Evolutionary conservation across 2,113 vertebrate species (phyloP).

Genomic region (Lethenteron camtschaticum): DNA sequence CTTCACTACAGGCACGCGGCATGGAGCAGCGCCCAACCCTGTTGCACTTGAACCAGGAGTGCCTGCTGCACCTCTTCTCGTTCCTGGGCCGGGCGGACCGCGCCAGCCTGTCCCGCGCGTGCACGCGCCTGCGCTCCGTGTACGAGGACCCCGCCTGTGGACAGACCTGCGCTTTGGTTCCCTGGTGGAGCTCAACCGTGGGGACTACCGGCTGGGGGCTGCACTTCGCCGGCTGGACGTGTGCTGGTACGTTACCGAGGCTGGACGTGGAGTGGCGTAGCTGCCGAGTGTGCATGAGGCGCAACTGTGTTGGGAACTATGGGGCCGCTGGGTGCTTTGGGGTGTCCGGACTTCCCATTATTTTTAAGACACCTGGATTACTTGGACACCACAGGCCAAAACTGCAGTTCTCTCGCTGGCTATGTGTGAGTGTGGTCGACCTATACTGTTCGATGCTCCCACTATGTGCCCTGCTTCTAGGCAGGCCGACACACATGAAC

Average conservation of each 20-base stretch:
- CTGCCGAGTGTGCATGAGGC: conserved; percentile 26
- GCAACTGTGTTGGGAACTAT: too few relatives aligned
- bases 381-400: too few relatives aligned
- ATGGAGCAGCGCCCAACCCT: too few relatives aligned
- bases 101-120: conserved; percentile 41
- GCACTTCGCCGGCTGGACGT: conserved; percentile 44
- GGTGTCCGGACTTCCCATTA: too few relatives aligned
- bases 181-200: conserved; percentile 38
- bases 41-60: conserved; percentile 35
- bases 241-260: conserved; percentile 58
- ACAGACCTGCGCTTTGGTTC: conserved; percentile 41
- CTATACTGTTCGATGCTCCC: too few relatives aligned
- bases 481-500: too few relatives aligned
- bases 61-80: conserved; percentile 67
- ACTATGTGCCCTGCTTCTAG: too few relatives aligned
- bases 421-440: too few relatives aligned
- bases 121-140: conserved; percentile 27
- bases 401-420: too few relatives aligned
- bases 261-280: conserved; percentile 41
- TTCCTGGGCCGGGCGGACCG: conserved; percentile 69
- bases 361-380: too few relatives aligned
- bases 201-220: conserved; percentile 53
- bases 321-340: too few relatives aligned
- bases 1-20: too few relatives aligned
- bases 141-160: conserved; percentile 65